A percentile compares a stretch with the other conserved stretches of the same genome.
These are phyloP conservation scores for Anastrepha ludens DNA, from an alignment of 1,140 invertebrate genomes.

Conservation along the genomic window DNA sequence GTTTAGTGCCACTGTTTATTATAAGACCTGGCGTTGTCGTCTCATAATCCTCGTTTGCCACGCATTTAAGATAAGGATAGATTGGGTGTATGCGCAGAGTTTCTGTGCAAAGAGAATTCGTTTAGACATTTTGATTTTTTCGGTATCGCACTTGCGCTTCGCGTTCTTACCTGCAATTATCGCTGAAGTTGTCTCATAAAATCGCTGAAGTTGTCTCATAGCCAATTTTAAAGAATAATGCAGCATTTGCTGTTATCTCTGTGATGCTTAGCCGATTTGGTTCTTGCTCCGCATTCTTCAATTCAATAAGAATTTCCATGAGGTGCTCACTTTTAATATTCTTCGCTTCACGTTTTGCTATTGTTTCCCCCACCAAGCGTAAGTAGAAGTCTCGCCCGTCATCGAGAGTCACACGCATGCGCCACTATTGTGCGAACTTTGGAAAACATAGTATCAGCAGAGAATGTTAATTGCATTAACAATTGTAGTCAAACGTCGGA, in stretches of 20 bases:
- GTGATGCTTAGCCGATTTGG: conserved; percentile 72
- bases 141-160: background rate
- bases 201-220: conserved; percentile 76
- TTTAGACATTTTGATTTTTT: conserved; percentile 64
- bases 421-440: conserved; percentile 58
- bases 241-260: conserved; percentile 75
- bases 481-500: conserved; percentile 57
- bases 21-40: conserved; percentile 64
- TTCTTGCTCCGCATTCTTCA: conserved; percentile 63
- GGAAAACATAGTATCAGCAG: conserved; percentile 62
- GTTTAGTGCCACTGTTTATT: conserved; percentile 68
- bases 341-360: conserved; percentile 75
- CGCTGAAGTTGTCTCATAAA: conserved; percentile 76
- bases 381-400: conserved; percentile 75
- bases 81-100: conserved; percentile 75
- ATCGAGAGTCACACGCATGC: conserved; percentile 68
- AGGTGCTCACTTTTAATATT: conserved; percentile 69
- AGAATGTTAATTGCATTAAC: too few species aligned
- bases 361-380: conserved; percentile 72
- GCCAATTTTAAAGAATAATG: conserved; percentile 80
- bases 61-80: conserved; percentile 70
- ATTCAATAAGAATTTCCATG: conserved; percentile 54
- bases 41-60: conserved; percentile 74
- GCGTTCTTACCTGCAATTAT: conserved; percentile 70
- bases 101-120: conserved; percentile 57